phyloP scores from a whole-genome alignment of 2,797 vertebrate genomes.

The Pseudochromis fuscus region DNA sequence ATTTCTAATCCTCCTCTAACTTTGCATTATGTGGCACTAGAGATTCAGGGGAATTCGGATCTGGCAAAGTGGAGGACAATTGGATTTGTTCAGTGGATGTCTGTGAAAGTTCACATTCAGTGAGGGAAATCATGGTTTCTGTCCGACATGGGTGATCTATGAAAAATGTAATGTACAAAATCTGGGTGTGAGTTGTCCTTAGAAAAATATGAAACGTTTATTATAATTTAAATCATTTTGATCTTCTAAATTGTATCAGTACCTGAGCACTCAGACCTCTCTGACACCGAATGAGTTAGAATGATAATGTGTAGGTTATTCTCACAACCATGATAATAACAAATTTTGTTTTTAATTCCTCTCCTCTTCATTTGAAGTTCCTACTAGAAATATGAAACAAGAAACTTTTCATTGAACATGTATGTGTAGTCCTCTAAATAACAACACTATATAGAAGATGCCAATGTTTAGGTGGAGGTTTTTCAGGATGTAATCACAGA shows the following conservation, averaged over 20 bases:
- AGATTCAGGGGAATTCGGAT: conserved; percentile 45
- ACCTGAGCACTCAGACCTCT: background rate
- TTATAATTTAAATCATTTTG: no score
- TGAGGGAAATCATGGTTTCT: background rate
- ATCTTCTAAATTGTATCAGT: background rate
- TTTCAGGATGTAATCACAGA: conserved; percentile 43
- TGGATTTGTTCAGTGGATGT: conserved; percentile 15
- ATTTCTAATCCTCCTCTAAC: conserved; percentile 63
- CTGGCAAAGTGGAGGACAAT: conserved; percentile 39
- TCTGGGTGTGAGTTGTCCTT: background rate
- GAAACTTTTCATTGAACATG: background rate
- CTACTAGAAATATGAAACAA: background rate
- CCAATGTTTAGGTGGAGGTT: conserved; percentile 7
- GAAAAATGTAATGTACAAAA: background rate
- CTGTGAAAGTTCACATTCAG: conserved; percentile 4
- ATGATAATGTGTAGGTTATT: background rate
- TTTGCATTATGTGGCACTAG: conserved; percentile 47
- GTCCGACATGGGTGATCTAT: conserved; percentile 5
- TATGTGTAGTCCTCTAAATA: background rate
- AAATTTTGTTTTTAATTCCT: background rate
- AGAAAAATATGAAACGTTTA: background rate
- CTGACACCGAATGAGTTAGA: background rate
- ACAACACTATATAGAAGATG: background rate
- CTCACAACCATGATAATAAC: background rate
- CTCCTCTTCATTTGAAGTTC: background rate